A percentile compares a stretch with the other conserved stretches of the same genome.
Evolutionary conservation across 2,113 vertebrate species (phyloP).

Genomic region (Trochalopteron elliotii): DNA sequence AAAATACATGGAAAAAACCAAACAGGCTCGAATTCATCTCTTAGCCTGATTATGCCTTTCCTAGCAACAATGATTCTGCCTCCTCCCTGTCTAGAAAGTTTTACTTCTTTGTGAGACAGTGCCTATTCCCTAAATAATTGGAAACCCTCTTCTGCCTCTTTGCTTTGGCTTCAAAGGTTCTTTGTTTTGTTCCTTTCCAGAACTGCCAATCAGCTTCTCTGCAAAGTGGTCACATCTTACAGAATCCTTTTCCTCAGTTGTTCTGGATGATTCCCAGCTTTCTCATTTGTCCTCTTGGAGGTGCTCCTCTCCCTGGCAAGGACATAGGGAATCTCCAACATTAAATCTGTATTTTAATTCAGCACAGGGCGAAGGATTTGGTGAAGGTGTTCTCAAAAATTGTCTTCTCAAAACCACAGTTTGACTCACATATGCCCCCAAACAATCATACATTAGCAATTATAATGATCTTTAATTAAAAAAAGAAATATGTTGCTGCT

Average conservation of each 20-base stretch:
- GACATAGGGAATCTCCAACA: background rate
- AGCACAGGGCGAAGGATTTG: background rate
- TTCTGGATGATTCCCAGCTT: background rate
- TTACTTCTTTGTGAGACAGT: background rate
- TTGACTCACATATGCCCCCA: slow-evolving; percentile 60
- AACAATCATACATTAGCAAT: slow-evolving; percentile 58
- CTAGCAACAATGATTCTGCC: background rate
- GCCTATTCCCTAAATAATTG: background rate
- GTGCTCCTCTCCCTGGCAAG: slow-evolving; percentile 21
- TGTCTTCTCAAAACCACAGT: slow-evolving; percentile 30
- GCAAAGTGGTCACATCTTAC: background rate
- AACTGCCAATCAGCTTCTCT: background rate
- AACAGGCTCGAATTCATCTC: background rate
- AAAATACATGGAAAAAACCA: background rate
- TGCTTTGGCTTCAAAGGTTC: background rate
- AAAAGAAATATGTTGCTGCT: slow-evolving; percentile 48
- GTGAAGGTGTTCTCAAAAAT: slow-evolving; percentile 22
- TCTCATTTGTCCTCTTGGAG: slow-evolving; percentile 12
- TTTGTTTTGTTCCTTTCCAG: background rate
- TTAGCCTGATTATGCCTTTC: background rate
- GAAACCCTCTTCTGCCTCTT: background rate
- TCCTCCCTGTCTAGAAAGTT: background rate
- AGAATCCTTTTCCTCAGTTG: background rate
- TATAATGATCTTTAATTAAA: slow-evolving; percentile 67
- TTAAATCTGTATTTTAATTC: background rate